Percentiles rank a stretch among this genome's conserved stretches.
phyloP scores from a whole-genome alignment of 2,888 invertebrate species.

The Chymomyza amoena region DNA sequence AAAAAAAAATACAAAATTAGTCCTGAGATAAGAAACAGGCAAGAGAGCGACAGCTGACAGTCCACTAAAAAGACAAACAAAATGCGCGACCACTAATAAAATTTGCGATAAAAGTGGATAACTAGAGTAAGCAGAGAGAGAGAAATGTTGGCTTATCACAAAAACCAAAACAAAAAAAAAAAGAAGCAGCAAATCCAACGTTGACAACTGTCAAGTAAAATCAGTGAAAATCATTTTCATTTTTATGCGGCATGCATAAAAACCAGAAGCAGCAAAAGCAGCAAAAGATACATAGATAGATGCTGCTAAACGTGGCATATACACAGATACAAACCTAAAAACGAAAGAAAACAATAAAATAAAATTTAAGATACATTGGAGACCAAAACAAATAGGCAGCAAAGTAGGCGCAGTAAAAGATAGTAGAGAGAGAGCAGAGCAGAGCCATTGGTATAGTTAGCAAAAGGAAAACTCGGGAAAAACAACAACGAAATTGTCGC shows the following conservation, averaged over 20 bases:
- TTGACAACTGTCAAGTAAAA: constrained; percentile 36
- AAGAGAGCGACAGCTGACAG: constrained; percentile 51
- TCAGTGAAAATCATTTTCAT: constrained; percentile 65
- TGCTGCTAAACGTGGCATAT: not conserved
- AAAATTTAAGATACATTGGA: constrained; percentile 73
- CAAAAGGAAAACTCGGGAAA: constrained; percentile 18
- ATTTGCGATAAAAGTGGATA: constrained; percentile 59
- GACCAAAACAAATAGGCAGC: constrained; percentile 71
- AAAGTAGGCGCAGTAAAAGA: constrained; percentile 43
- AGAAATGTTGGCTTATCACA: constrained; percentile 5
- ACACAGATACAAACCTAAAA: not conserved
- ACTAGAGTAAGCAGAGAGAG: constrained; percentile 7
- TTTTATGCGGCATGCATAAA: constrained; percentile 31
- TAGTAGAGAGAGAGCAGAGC: constrained; percentile 4
- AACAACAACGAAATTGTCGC: constrained; percentile 39
- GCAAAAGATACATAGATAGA: not conserved
- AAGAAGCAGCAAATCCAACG: not conserved
- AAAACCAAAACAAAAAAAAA: constrained; percentile 6
- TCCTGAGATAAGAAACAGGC: not conserved
- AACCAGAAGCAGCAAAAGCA: constrained; percentile 12
- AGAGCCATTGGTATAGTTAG: constrained; percentile 6
- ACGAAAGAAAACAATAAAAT: constrained; percentile 67
- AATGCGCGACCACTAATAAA: constrained; percentile 59
- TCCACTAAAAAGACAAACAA: constrained; percentile 56
- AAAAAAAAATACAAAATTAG: not conserved